Evolutionary conservation across 2,888 invertebrate species (phyloP).

Genomic region (Eristalis tenax): DNA sequence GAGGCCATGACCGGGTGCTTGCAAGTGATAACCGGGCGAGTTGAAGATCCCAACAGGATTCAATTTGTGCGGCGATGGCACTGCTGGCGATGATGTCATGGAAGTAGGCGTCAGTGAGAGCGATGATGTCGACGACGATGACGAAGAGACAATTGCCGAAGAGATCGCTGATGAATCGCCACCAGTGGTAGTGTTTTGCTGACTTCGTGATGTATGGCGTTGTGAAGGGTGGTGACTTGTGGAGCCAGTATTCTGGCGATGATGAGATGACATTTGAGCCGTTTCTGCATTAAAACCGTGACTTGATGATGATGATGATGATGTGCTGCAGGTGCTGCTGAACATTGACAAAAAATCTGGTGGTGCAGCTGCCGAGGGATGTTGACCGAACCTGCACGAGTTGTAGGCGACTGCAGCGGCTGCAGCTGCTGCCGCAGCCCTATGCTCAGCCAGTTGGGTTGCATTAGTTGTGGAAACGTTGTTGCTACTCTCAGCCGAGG

Average conservation of each 20-base stretch:
- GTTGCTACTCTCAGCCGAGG: slow-evolving; percentile 70
- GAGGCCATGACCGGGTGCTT: slow-evolving; percentile 77
- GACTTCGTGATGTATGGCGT: slow-evolving; percentile 60
- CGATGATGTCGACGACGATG: slow-evolving; percentile 73
- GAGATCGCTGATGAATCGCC: slow-evolving; percentile 50
- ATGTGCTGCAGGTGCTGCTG: slow-evolving; percentile 64
- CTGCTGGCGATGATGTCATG: slow-evolving; percentile 73
- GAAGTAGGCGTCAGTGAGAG: slow-evolving; percentile 71
- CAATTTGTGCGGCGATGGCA: slow-evolving; percentile 69
- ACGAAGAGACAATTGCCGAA: slow-evolving; percentile 63
- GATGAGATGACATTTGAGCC: slow-evolving; percentile 58
- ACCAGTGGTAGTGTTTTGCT: slow-evolving; percentile 20
- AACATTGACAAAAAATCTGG: slow-evolving; percentile 75
- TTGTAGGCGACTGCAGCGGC: slow-evolving; percentile 77
- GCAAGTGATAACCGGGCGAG: slow-evolving; percentile 72
- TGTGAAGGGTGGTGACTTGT: not conserved
- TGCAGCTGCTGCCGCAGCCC: slow-evolving; percentile 77
- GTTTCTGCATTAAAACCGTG: slow-evolving; percentile 63
- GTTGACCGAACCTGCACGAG: slow-evolving; percentile 71
- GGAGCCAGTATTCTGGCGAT: slow-evolving; percentile 34
- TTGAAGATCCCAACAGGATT: slow-evolving; percentile 73
- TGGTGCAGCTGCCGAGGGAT: slow-evolving; percentile 39
- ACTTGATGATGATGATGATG: slow-evolving; percentile 9
- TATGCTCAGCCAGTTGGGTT: slow-evolving; percentile 75
- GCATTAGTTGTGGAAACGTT: slow-evolving; percentile 21